Evolutionary conservation across 2,888 invertebrate genomes (phyloP), one percentile per base, ranked within the genome.

Genomic region (Euclidia mi): DNA sequence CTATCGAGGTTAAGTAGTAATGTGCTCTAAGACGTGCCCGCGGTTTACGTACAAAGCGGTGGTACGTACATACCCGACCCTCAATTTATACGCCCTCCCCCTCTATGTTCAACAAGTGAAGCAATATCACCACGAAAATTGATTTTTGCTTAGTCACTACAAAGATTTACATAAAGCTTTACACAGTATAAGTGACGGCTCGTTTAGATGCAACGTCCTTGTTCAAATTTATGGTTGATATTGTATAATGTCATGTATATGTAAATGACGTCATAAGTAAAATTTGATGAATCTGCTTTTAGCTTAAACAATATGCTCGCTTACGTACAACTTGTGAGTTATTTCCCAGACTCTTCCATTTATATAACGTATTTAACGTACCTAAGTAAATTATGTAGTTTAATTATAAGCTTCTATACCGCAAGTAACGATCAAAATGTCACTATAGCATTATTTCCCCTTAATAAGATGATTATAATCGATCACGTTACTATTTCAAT

Each of bases 91-190:
- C 55, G 31, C 12, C 56, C 41, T 60, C 55, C 48, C 55, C 56
- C 61, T 35, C 66, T 37, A 57, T 55, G 56, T 59, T 73, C 73
- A 81, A 76, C 78, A 80, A 80, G 78, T 79, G 71, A 76, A 66
- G 66, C 71, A 67, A 76, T 76, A 65, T 71, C 65, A 70, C 69
- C 60, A 67, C 56, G 64, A 66, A 71, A 76, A 76, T 77, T 70
- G 59, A 79, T 71, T 79, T 74, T 65, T 40, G 65, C 56, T 66
- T 59, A 56, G 65, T 68, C 65, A 72, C 64, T 68, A 56, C 4
- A 20, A 6, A 20, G 47, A 64, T 62, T 49, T 64, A 61, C 53
- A 63, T 71, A 64, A 65, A 73, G 56, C 45, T 51, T 46, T 53
- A 12, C 12, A 49, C 28, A 41, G 9, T 43, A 12, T 38, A 34